phyloP scores from a whole-genome alignment of 2,888 invertebrate species.

The Coenonympha glycerion region DNA sequence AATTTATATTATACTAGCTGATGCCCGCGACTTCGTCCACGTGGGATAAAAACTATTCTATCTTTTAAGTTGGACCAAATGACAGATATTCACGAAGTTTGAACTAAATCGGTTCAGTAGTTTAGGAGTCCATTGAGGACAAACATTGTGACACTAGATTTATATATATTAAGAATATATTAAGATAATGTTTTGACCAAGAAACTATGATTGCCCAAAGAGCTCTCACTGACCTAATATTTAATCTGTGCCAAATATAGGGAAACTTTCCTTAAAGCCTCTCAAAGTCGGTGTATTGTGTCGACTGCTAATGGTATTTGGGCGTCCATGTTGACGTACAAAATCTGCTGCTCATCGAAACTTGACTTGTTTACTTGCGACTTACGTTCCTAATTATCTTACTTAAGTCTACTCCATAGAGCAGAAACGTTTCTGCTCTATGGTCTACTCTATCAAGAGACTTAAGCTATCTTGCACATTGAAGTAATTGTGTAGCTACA shows the following conservation, averaged over 20 bases:
- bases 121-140: too few species aligned
- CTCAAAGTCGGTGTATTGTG: neutral
- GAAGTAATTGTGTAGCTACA: neutral
- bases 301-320: constrained; percentile 16
- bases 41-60: too few species aligned
- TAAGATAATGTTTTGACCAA: neutral
- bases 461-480: neutral
- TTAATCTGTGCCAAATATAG: neutral
- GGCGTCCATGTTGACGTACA: constrained; percentile 16
- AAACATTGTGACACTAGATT: too few species aligned
- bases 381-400: constrained; percentile 8
- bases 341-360: constrained; percentile 6
- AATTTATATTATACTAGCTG: too few species aligned
- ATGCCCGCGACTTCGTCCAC: too few species aligned
- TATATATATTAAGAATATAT: neutral
- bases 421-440: too few species aligned
- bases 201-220: too few species aligned
- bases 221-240: neutral
- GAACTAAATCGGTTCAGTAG: too few species aligned
- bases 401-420: neutral
- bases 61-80: too few species aligned
- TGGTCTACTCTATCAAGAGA: neutral
- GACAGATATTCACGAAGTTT: too few species aligned
- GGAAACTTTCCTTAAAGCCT: constrained; percentile 1
- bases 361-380: constrained; percentile 14